Evolutionary conservation across 1,140 invertebrate genomes (phyloP), one percentile per base, ranked within the genome.

Genomic region (Steinernema khuongi): DNA sequence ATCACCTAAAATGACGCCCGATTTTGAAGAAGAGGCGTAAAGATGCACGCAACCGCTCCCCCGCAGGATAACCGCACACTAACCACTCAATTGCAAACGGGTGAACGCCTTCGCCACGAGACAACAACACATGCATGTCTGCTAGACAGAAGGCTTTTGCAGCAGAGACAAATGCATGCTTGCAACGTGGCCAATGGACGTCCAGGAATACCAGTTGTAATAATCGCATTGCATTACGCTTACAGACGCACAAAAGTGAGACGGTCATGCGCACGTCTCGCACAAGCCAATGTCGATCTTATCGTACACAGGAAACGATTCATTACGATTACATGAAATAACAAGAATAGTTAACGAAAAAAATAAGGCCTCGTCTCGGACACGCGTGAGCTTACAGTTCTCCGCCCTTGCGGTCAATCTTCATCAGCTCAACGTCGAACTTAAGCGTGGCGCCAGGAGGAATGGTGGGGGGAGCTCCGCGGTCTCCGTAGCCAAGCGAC

Each of bases 391-490:
- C 78, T 82, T 86, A 89, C 7, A 89, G 82, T 78, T 90, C 89
- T 72, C 88, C 86, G 82, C 36, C 50, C 22, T 88, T 89, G 77
- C 88, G 85, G 75, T 92, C 91, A 81, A 93, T 92, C 84, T 92
- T 92, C 0, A 93, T 85, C 67, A 93, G 86, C 87, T 93, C 91
- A 11, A 93, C 91, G 86, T 92, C 91, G 87, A 93, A 94, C 79
- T 90, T 89, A 1, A 94, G 86, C n/a, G 90, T 90, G 50, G 92
- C 89, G 83, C 91, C 90, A 87, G 87, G 89, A 43, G 92, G 91
- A 80, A 94, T 93, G 86, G 91, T 92, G 14, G 91, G 91, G 66
- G 91, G 91, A 28, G 91, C 90, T 72, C 92, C 92, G 75, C 88
- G 86, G 32, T 89, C 88, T 30, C 92, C 92, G 86, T 94, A 94